Evolutionary conservation across 2,797 vertebrate genomes (phyloP).

Genomic region (Clarias pachynema): DNA sequence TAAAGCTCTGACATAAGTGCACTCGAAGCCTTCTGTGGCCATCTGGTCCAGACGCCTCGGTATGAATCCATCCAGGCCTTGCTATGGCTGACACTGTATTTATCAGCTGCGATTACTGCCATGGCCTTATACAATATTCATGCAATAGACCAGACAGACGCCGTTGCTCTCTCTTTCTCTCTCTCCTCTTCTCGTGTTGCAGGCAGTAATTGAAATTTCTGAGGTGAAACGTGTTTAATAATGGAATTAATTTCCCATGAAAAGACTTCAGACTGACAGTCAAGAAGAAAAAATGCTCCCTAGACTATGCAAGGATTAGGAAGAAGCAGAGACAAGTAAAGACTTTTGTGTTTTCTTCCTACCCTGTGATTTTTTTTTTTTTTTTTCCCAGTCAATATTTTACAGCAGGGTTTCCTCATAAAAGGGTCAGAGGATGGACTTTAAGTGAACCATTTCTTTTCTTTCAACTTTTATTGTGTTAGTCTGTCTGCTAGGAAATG

Average conservation of each 20-base stretch:
- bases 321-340: constrained; percentile 41
- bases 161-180: constrained; percentile 62
- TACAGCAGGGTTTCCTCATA: neutral
- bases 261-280: constrained; percentile 78
- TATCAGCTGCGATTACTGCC: constrained; percentile 70
- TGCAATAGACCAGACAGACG: constrained; percentile 68
- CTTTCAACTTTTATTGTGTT: constrained; percentile 20
- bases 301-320: constrained; percentile 51
- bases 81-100: constrained; percentile 70
- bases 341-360: constrained; percentile 22
- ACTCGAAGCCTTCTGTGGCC: constrained; percentile 70
- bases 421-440: constrained; percentile 10
- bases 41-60: constrained; percentile 74
- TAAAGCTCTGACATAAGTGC: constrained; percentile 68
- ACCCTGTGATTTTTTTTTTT: neutral
- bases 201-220: constrained; percentile 80
- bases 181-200: constrained; percentile 62
- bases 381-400: constrained; percentile 17
- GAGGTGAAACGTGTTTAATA: constrained; percentile 82
- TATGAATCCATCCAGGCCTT: constrained; percentile 68
- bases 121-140: constrained; percentile 76
- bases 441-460: constrained; percentile 2
- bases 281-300: constrained; percentile 58
- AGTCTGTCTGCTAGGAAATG: constrained; percentile 28
- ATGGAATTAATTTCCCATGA: constrained; percentile 83